Base-by-base conservation (phyloP, 2,888 invertebrate species). In the Erynnis tages region DNA sequence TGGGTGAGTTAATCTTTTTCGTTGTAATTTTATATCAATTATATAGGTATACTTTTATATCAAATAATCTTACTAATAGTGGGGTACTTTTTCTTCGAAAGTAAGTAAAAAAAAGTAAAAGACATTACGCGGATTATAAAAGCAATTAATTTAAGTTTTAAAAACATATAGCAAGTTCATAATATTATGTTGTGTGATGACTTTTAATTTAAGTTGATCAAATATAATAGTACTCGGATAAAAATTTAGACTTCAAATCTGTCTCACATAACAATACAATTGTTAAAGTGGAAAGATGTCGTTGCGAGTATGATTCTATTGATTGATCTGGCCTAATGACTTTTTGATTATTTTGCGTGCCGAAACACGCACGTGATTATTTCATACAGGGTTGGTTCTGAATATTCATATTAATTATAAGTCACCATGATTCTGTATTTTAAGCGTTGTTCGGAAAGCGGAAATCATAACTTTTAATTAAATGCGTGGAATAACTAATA, bases 301-400 rank as follows among this genome's bases (percentile, higher is more conserved):
- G 17, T 16, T 7, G 17, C 11, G 8, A 14, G 2, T 32, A 1
- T 14, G 34, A 41, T 14, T 41, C 8, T 16, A 25, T 10, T 43
- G 19, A 21, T 21, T 44, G n/a, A 19, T 5, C 13, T 19, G 7
- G 19, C 19, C 32, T 44, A 44, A 44, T 14, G 44, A 44, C 19
- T 44, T 44, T 44, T 44, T 44, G 44, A 44, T 44, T 44, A 32
- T 44, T 32, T 32, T 5, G 32, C 30, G 11, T 29, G 17, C 32
- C 6, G 14, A 19, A 32, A n/a, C 44, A 44, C 44, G 44, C 44
- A 44, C 14, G 21, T 21, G 13, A 44, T 32, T 32, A 44, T 30
- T 44, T 21, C 16, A 19, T 19, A 30, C 19, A 10, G 14, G 32
- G 23, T 4, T 44, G 32, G 21, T 23, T 44, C 14, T 23, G 14